Evolutionary conservation across 2,113 vertebrate genomes (phyloP), one percentile per base, ranked within the genome.

Genomic region (Sinosuthora webbiana): DNA sequence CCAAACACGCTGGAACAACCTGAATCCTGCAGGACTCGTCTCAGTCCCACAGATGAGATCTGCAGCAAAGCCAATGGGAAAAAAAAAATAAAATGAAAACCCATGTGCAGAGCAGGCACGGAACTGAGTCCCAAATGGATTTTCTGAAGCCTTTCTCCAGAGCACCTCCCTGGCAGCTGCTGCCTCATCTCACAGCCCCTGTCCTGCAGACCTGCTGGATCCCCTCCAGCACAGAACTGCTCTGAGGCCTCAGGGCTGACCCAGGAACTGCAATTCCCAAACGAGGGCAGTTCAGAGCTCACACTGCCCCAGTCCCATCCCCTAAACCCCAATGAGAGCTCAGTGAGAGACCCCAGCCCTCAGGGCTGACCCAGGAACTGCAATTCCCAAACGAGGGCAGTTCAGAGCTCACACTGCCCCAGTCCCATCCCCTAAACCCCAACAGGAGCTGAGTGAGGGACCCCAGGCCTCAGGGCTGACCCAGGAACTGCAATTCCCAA

Each of bases 101-200:
- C 52, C 33, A 10, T 0, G 52, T 27, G 83, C 24, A 68, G 73
- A 94, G 83, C 52, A 92, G 89, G 23, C 78, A 6, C 0, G 7
- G 83, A 73, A 39, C 41, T 44, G 6, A 3, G 57, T 47, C 83
- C 69, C 67, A 33, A 24, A 20, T 8, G 68, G 44, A 15, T 8
- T 27, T 67, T 13, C 59, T 80, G n/a, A 11, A 76, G 53, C 56
- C 24, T 24, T 71, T 45, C 73, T 67, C 45, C 81, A 44, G 55
- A 19, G 55, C 60, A 65, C 65, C 84, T 42, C 70, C 83, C 84
- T 60, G 49, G 60, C 90, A 89, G 93, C 97, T 94, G 93, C 93
- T 89, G 60, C 73, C 59, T 67, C 37, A 3, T 16, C 21, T 22
- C 80, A 21, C 45, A 15, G n/a, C 39, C 69, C 45, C 4, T 8